phyloP scores from a whole-genome alignment of 2,113 vertebrate genomes.

The Calidris pugnax region DNA sequence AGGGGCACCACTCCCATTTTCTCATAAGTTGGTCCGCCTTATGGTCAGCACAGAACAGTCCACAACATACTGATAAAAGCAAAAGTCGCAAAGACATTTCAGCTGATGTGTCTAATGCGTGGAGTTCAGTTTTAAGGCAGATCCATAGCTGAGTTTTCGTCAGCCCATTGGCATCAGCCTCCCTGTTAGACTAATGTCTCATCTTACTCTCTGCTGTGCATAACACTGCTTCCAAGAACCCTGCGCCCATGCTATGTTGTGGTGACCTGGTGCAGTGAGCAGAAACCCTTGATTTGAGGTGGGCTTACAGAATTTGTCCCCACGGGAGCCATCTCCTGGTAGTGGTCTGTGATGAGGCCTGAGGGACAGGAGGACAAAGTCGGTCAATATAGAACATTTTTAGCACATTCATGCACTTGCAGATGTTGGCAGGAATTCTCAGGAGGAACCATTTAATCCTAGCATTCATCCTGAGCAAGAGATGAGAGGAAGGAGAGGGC shows the following conservation, averaged over 20 bases:
- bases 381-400: neutral
- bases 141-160: neutral
- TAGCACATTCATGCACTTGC: neutral
- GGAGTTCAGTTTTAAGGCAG: neutral
- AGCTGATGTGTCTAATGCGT: neutral
- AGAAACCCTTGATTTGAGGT: neutral
- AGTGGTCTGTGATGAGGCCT: neutral
- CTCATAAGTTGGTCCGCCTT: accelerated
- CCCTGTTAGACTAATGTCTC: neutral
- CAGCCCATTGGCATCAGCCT: neutral
- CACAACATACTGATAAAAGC: neutral
- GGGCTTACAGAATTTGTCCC: neutral
- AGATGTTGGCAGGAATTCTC: neutral
- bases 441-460: neutral
- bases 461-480: neutral
- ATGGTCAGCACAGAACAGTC: neutral
- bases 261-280: neutral
- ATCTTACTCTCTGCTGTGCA: accelerated
- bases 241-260: neutral
- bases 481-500: neutral
- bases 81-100: neutral
- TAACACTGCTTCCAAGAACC: neutral
- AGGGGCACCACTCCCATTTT: neutral
- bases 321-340: accelerated
- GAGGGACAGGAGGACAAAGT: neutral